phyloP scores from a whole-genome alignment of 2,888 invertebrate genomes.

The Stratiomys singularior region DNA sequence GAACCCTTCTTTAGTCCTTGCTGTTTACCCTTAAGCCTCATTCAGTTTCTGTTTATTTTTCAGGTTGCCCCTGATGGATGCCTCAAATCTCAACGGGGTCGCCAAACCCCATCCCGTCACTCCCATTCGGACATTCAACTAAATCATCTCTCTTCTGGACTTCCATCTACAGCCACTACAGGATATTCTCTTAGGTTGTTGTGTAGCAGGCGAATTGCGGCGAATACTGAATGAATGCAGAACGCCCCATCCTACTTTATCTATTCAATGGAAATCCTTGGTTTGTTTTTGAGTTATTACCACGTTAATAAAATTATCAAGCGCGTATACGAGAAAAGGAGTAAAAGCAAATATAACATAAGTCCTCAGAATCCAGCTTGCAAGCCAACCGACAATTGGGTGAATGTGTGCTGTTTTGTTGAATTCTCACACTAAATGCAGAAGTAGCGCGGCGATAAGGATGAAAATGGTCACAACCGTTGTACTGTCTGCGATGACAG shows the following conservation, averaged over 20 bases:
- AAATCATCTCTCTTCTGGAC: constrained; percentile 23
- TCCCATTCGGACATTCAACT: neutral
- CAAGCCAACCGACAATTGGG: neutral
- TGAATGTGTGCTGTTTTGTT: neutral
- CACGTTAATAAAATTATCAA: constrained; percentile 53
- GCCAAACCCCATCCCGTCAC: neutral
- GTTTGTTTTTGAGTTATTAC: constrained; percentile 53
- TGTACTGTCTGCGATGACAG: neutral
- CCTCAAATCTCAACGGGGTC: constrained; percentile 41
- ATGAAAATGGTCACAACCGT: neutral
- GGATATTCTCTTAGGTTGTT: constrained; percentile 22
- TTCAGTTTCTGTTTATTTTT: constrained; percentile 46
- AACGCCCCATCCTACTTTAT: neutral
- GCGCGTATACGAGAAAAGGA: constrained; percentile 46
- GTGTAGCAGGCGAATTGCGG: neutral
- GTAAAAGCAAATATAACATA: constrained; percentile 49
- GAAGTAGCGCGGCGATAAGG: neutral
- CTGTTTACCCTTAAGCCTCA: constrained; percentile 42
- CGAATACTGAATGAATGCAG: constrained; percentile 10
- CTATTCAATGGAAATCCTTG: constrained; percentile 48
- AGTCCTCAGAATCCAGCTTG: constrained; percentile 3
- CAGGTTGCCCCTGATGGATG: constrained; percentile 44
- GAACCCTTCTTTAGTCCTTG: constrained; percentile 24
- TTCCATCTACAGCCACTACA: neutral
- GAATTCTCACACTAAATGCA: neutral